Base-by-base conservation (phyloP, 2,113 vertebrate species). In the Mesocricetus auratus region DNA sequence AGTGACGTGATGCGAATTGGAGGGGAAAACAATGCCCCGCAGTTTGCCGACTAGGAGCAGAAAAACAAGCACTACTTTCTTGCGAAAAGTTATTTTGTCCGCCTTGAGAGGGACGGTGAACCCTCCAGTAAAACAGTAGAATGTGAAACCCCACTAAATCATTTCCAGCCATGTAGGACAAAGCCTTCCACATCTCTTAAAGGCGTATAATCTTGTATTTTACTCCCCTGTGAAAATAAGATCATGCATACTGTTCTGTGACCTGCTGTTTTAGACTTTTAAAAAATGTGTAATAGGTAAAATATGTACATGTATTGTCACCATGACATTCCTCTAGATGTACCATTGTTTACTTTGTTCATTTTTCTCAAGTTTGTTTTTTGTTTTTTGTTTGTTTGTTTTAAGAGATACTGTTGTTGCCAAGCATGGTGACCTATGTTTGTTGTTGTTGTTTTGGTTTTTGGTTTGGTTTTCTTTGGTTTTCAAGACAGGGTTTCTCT, bases 311-410 rank as follows among this genome's bases (percentile, higher is more conserved):
- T 33, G 39, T 56, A 11, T 86, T 47, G 33, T 33, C 75, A 90
- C 16, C 5, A 1, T 88, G 64, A 5, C 64, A 39, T 82, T 93
- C 13, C 36, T 29, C 50, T 64, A 71, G 56, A 26, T 85, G 62
- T 69, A 75, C 81, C 69, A 3, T 81, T 17, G 36, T 26, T 74
- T 83, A 60, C 64, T 86, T 95, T 91, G 31, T 33, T 45, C 12
- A 53, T 81, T 95, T 64, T 97, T 74, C 50, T 68, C n/a, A 88
- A 62, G 56, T 86, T 53, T 58, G 47, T 77, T 95, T 42, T 22
- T 29, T 93, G 21, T 0, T 50, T 86, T 0, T 50, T 86, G 79
- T 33, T 93, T 33, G 75, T 79, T 95, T 82, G 86, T 78, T 24
- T 87, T 50, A 13, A 60, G 13, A 60, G n/a, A 26, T 82, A 85